phyloP scores from a whole-genome alignment of 2,888 invertebrate genomes.

The Tridacna crocea region DNA sequence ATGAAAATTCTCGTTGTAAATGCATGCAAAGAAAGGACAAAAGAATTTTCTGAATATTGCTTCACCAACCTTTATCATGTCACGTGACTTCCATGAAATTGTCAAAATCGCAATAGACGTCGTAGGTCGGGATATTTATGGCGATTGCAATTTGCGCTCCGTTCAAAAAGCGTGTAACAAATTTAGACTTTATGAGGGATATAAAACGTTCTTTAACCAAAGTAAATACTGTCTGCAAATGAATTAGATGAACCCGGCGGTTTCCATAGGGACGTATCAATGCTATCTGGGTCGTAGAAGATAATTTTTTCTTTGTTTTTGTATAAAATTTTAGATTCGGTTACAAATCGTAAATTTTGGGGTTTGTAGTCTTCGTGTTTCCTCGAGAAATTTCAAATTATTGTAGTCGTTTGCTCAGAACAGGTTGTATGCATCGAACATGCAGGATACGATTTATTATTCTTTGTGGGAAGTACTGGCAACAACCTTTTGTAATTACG shows the following conservation, averaged over 20 bases:
- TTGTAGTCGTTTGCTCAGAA: no score
- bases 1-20: background rate
- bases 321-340: conserved; percentile 17
- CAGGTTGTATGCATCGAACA: no score
- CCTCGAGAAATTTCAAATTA: no score
- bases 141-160: conserved; percentile 1
- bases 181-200: background rate
- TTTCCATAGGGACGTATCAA: background rate
- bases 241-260: background rate
- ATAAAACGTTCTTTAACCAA: background rate
- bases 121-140: conserved; percentile 35
- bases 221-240: background rate
- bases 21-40: conserved; percentile 3
- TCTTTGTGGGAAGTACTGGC: no score
- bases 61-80: conserved; percentile 36
- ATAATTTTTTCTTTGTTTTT: conserved; percentile 6
- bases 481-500: no score
- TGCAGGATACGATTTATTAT: no score
- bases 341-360: conserved; percentile 15
- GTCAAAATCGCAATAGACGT: conserved; percentile 56
- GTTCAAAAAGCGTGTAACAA: conserved; percentile 6
- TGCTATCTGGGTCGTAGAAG: background rate
- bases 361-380: background rate
- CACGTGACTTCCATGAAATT: conserved; percentile 53
- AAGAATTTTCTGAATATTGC: conserved; percentile 2